Evolutionary conservation across 2,888 invertebrate genomes (phyloP), one percentile per base, ranked within the genome.

Genomic region (Miltochrista miniata): DNA sequence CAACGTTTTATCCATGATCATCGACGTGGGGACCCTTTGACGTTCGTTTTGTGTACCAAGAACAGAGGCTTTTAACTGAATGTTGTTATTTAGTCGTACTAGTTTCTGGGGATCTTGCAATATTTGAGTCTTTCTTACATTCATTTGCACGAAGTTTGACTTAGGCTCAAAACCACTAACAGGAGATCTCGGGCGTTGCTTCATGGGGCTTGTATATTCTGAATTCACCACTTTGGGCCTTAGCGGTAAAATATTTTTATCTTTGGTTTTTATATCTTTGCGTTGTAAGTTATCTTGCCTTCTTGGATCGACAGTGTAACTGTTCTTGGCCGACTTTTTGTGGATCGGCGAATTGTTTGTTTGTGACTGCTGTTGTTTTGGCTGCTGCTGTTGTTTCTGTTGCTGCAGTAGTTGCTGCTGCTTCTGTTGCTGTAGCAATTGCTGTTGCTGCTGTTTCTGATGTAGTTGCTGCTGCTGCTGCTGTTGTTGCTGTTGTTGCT

Each of bases 101-200:
- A 67, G 51, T 59, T 69, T 76, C 48, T 73, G 76, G 1, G 69
- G 60, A 9, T 69, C 74, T 7, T 64, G 48, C 0, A 70, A 54
- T 13, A 76, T 53, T 45, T 72, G 72, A 3, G 55, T 62, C 48
- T 76, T 76, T 11, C 62, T 72, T 9, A 71, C 57, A 36, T 80
- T 80, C 14, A 76, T 57, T 54, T 73, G 68, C 3, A 74, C 54
- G 11, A 45, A 30, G 40, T 61, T 73, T 2, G 62, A 48, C 49
- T 74, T 77, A 13, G 55, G 55, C 3, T 72, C 70, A n/a, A 40
- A 59, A 7, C n/a, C 7, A 8, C 35, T 12, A 7, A 56, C 45
- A 11, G 50, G 44, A 39, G 43, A 29, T 30, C 36, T 45, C 13
- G 44, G 35, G 30, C 45, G 56, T 41, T 50, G 60, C 12, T 53